phyloP scores from a whole-genome alignment of 2,113 vertebrate species.

The Heterotilapia buettikoferi region DNA sequence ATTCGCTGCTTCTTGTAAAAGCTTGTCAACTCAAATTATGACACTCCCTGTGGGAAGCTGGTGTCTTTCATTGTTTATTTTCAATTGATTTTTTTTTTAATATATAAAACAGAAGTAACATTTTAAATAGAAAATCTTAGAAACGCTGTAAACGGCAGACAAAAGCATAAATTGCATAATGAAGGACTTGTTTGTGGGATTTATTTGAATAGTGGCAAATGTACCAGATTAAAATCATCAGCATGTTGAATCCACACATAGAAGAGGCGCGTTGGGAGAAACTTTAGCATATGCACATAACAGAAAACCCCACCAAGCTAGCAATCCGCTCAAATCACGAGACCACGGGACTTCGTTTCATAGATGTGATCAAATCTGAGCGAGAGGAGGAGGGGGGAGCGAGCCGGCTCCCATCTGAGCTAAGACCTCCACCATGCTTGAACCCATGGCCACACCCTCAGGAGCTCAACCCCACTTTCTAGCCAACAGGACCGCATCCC shows the following conservation, averaged over 20 bases:
- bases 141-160: neutral
- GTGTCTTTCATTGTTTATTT: neutral
- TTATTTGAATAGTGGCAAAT: neutral
- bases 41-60: neutral
- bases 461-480: conserved; percentile 62
- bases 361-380: conserved; percentile 31
- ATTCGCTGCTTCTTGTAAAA: conserved; percentile 13
- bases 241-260: neutral
- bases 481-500: conserved; percentile 43
- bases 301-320: neutral
- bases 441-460: conserved; percentile 49
- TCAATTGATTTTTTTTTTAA: neutral
- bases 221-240: neutral
- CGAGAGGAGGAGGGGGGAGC: neutral
- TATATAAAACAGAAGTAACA: neutral
- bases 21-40: neutral
- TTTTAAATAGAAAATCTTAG: neutral
- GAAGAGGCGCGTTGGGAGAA: neutral
- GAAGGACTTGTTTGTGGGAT: neutral
- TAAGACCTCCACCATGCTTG: conserved; percentile 50
- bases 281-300: neutral
- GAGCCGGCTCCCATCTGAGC: conserved; percentile 14
- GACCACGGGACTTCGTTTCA: conserved; percentile 16
- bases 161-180: neutral
- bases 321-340: conserved; percentile 2